Percentiles rank a stretch among this genome's conserved stretches.
Evolutionary conservation across 2,113 vertebrate genomes (phyloP).

Genomic region (Mesitornis unicolor): DNA sequence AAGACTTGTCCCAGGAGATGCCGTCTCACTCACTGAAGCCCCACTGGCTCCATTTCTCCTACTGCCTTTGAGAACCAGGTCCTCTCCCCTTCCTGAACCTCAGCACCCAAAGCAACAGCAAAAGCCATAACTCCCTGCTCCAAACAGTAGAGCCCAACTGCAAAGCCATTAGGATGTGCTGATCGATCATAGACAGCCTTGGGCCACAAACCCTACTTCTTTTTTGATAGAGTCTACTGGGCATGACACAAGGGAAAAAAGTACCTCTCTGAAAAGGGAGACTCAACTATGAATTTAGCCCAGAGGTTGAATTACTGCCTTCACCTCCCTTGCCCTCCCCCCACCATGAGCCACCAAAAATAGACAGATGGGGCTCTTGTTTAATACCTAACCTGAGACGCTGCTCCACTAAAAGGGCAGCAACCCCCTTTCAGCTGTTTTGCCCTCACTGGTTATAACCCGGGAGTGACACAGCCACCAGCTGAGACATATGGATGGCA

Average conservation of each 20-base stretch:
- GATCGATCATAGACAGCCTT: not conserved
- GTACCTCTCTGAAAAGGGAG: not conserved
- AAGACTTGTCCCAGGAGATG: not conserved
- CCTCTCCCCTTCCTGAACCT: not conserved
- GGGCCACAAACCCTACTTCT: not conserved
- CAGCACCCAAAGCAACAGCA: not conserved
- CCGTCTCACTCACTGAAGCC: not conserved
- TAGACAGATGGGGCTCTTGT: slow-evolving; percentile 60
- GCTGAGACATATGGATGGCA: slow-evolving; percentile 46
- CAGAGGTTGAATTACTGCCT: not conserved
- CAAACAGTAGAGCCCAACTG: not conserved
- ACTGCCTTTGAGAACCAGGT: not conserved
- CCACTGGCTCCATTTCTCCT: not conserved
- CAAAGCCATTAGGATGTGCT: not conserved
- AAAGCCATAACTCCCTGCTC: not conserved
- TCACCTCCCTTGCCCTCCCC: not conserved
- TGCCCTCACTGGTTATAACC: not conserved
- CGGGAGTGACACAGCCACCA: slow-evolving; percentile 16
- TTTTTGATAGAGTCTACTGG: not conserved
- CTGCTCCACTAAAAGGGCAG: slow-evolving; percentile 48
- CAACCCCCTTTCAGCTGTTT: slow-evolving; percentile 40
- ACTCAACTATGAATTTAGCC: slow-evolving; percentile 8
- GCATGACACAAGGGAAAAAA: not conserved
- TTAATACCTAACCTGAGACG: slow-evolving; percentile 45
- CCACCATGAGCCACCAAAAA: not conserved